Base-by-base conservation (phyloP, 2,797 vertebrate species). In the Neostethus bicornis region DNA sequence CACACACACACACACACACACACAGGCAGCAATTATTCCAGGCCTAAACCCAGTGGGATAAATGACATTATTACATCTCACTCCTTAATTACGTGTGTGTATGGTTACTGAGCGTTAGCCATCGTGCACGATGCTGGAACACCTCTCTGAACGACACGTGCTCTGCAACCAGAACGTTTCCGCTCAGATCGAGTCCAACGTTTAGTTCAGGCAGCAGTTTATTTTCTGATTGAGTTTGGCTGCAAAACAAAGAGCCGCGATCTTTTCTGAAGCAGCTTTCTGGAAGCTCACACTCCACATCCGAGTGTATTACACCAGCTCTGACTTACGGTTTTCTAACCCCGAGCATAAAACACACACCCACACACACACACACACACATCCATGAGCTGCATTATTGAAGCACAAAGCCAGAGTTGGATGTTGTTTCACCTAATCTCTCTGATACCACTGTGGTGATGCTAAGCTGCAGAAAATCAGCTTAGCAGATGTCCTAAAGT, bases 401-500 rank as follows among this genome's bases (percentile, higher is more conserved):
- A 87, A 82, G 75, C 77, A 84, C 85, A 90, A 87, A 88, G 85
- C 83, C 79, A 80, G 82, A 88, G 85, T 85, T 90, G 83, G 87
- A 88, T 90, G 89, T 88, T 88, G 84, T 86, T 90, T 87, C 86
- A 85, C 79, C 72, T 89, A 91, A 91, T 92, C 89, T 91, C 80
- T 83, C 72, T 88, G 88, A 91, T 91, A 81, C 83, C 77, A 86
- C 83, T 83, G 82, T 85, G 87, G 79, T 73, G 84, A 88, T 79
- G 85, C 81, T 91, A 90, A 92, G 85, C 85, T 81, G 77, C 81
- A 86, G 85, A 87, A 90, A 91, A 92, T 90, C 87, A 92, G 89
- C 85, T 91, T 91, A 92, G 83, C 90, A 90, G 84, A 91, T 90
- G 90, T 90, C 85, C 87, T 87, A 72, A 84, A 87, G 87, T 88